phyloP scores from a whole-genome alignment of 2,888 invertebrate species.

The Dynastes maya region DNA sequence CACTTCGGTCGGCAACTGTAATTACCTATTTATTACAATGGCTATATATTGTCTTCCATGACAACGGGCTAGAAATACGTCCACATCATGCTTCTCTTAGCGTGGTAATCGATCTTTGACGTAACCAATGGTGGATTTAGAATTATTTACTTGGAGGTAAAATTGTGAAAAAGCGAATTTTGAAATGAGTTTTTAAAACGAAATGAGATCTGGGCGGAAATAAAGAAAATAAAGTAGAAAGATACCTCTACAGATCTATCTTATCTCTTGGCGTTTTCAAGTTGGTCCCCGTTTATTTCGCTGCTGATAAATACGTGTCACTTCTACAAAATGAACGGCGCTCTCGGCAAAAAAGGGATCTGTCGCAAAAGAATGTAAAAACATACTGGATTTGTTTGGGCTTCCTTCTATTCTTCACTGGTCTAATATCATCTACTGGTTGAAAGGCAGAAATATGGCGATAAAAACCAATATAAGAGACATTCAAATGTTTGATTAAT shows the following conservation, averaged over 20 bases:
- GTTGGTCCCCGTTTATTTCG: slow-evolving; percentile 4
- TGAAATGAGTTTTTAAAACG: too few relatives aligned
- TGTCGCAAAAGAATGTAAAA: background rate
- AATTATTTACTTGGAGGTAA: too few relatives aligned
- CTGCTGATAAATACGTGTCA: slow-evolving; percentile 26
- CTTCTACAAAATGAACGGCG: background rate
- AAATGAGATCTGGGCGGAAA: too few relatives aligned
- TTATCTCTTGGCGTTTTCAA: slow-evolving; percentile 17
- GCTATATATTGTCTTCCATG: slow-evolving; percentile 51
- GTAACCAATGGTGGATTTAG: too few relatives aligned
- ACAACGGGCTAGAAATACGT: slow-evolving; percentile 48
- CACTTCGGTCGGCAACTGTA: slow-evolving; percentile 51
- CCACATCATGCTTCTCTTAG: slow-evolving; percentile 25
- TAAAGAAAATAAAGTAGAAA: slow-evolving; percentile 5
- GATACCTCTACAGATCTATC: slow-evolving; percentile 15
- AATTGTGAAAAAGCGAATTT: too few relatives aligned
- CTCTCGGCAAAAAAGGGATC: slow-evolving; percentile 8
- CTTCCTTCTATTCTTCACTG: too few relatives aligned
- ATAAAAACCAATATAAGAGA: too few relatives aligned
- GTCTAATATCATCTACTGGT: too few relatives aligned
- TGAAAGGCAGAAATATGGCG: too few relatives aligned
- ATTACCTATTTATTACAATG: slow-evolving; percentile 56
- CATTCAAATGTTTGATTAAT: too few relatives aligned
- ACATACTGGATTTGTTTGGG: background rate
- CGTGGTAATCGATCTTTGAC: slow-evolving; percentile 34